Evolutionary conservation across 2,888 invertebrate species (phyloP).

Genomic region (Taphrorychus bicolor): DNA sequence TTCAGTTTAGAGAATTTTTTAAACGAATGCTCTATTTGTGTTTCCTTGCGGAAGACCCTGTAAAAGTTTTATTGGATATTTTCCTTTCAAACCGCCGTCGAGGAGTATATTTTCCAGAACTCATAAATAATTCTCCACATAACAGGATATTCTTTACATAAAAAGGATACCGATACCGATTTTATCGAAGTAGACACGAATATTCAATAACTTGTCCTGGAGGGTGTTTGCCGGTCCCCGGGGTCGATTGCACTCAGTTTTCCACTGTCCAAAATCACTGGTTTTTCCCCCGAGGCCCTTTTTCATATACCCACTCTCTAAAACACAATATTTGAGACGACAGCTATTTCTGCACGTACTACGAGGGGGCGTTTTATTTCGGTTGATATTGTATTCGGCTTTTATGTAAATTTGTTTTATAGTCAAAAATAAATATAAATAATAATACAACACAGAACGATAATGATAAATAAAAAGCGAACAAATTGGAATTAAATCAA

Average conservation of each 20-base stretch:
- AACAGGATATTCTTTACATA: slow-evolving; percentile 50
- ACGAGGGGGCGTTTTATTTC: slow-evolving; percentile 23
- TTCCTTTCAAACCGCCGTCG: slow-evolving; percentile 27
- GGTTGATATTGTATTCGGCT: slow-evolving; percentile 14
- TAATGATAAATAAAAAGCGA: too few relatives aligned
- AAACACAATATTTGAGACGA: slow-evolving; percentile 54
- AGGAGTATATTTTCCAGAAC: slow-evolving; percentile 36
- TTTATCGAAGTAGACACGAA: slow-evolving; percentile 54
- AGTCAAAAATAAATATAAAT: too few relatives aligned
- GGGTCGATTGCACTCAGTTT: slow-evolving; percentile 54
- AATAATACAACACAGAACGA: too few relatives aligned
- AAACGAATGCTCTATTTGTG: slow-evolving; percentile 3
- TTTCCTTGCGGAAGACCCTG: slow-evolving; percentile 7
- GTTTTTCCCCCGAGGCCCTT: slow-evolving; percentile 51
- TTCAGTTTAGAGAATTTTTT: too few relatives aligned
- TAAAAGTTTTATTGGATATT: slow-evolving; percentile 35
- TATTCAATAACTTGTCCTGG: slow-evolving; percentile 54
- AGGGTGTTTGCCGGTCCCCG: slow-evolving; percentile 48
- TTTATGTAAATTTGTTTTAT: slow-evolving; percentile 9
- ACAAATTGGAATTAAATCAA: too few relatives aligned
- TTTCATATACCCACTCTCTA: slow-evolving; percentile 51
- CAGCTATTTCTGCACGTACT: slow-evolving; percentile 46
- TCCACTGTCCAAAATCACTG: slow-evolving; percentile 58
- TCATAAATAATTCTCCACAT: slow-evolving; percentile 51
- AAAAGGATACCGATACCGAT: slow-evolving; percentile 49